These are phyloP conservation scores for Canis aureus DNA, from an alignment of 2,113 vertebrate species.

Conservation along the genomic window DNA sequence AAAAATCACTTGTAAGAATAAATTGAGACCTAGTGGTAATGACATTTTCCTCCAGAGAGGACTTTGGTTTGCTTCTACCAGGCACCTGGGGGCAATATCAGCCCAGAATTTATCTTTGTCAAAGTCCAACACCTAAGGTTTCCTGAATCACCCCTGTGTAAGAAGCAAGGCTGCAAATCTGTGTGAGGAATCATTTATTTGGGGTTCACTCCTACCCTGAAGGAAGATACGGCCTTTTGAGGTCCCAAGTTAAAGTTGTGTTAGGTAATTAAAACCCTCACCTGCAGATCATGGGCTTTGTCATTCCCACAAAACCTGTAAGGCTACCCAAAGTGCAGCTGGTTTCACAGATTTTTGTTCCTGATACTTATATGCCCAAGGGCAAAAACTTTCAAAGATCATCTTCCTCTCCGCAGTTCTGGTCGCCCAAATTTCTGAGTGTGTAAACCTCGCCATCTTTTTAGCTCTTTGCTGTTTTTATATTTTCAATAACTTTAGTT, in stretches of 20 bases:
- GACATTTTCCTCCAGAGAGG: background rate
- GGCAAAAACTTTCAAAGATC: background rate
- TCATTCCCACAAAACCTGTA: background rate
- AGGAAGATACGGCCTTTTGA: background rate
- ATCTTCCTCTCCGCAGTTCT: background rate
- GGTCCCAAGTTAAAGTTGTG: background rate
- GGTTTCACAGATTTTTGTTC: background rate
- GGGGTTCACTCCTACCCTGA: background rate
- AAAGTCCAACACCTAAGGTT: background rate
- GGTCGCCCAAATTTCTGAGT: background rate
- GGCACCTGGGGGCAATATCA: background rate
- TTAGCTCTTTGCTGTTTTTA: conserved; percentile 30
- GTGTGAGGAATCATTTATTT: background rate
- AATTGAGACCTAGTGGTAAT: background rate
- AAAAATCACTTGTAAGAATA: background rate
- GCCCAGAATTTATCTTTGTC: background rate
- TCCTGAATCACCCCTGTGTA: background rate
- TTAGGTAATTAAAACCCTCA: background rate
- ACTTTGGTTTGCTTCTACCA: background rate
- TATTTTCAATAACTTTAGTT: background rate
- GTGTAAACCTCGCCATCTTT: background rate
- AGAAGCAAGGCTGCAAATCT: background rate
- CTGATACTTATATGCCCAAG: background rate
- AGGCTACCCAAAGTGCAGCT: background rate
- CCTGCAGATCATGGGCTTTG: background rate